Percentiles rank a stretch among this genome's conserved stretches.
Conservation (phyloP, 2,797 vertebrate species). For the Mormyrops boulengeri region DNA sequence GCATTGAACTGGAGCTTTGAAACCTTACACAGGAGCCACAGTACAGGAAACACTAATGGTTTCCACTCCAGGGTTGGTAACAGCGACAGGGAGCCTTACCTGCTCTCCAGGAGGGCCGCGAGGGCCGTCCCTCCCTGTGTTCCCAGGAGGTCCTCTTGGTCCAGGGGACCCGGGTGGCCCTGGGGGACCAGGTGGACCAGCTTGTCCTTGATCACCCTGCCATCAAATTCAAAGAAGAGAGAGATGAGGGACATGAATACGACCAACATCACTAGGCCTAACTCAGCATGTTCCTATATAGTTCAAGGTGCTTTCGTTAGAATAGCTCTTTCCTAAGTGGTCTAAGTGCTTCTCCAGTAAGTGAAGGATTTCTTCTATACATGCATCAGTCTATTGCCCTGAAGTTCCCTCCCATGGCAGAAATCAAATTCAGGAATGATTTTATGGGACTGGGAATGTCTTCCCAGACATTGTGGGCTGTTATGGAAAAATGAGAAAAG, state of each 20-base stretch:
- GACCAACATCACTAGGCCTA: no score
- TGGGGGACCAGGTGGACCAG: conserved; percentile 77
- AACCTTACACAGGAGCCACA: neutral
- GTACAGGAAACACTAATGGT: neutral
- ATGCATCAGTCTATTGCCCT: neutral
- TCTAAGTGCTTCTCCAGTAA: neutral
- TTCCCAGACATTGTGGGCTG: conserved; percentile 32
- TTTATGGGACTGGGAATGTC: conserved; percentile 22
- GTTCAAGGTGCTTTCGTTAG: no score
- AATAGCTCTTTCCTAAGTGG: neutral
- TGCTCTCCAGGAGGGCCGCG: conserved; percentile 72
- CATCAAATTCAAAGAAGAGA: conserved; percentile 18
- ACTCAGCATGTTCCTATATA: neutral
- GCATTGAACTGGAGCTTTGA: neutral
- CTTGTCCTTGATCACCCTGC: conserved; percentile 85
- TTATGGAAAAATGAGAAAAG: conserved; percentile 34
- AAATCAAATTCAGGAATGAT: neutral
- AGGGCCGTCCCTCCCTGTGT: conserved; percentile 87
- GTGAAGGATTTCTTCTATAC: neutral
- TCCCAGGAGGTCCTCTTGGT: conserved; percentile 81
- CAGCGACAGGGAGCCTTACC: conserved; percentile 59
- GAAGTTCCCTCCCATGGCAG: neutral
- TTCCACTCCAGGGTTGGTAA: neutral
- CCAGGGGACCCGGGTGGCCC: conserved; percentile 83
- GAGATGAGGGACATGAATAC: neutral